Evolutionary conservation across 2,888 invertebrate genomes (phyloP), one percentile per base, ranked within the genome.

Genomic region (Nomada hirtipes): DNA sequence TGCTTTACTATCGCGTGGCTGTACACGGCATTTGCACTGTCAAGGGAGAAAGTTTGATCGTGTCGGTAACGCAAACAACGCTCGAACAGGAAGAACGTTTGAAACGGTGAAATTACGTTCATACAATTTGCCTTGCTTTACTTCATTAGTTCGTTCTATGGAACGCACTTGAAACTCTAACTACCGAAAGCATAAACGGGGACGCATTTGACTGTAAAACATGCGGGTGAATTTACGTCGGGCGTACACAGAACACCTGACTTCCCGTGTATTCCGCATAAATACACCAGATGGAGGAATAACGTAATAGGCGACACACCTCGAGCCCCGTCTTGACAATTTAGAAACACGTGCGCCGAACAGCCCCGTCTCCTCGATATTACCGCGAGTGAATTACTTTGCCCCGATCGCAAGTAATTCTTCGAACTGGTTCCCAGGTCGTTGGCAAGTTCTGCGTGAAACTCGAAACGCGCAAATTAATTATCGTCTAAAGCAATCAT

Each of bases 311-410:
- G 75, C 57, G 52, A 76, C 71, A 68, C 83, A 79, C 87, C 84
- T 82, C 60, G 64, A 67, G 79, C 87, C 53, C 53, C 74, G 72
- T 64, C 61, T 74, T 86, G 85, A 88, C 85, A 83, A 88, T 86
- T 78, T 67, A 63, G 76, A 77, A 86, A 86, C 87, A 83, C 80
- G 73, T 73, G 76, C 73, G 68, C 61, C 20, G 61, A 73, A 71
- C 72, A 85, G 63, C 52, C 42, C 71, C 10, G n/a, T 52, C 67
- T 29, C 59, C 11, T 44, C 69, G 72, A 82, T 80, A 78, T 76
- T 79, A 67, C 63, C 59, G 9, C 44, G 52, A 57, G 76, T 67
- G 36, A 36, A 36, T 68, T 73, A 81, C 70, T 52, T 77, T 65
- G 20, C 47, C 52, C 47, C 26, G 57, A 64, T 36, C 36, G 36